Conservation (phyloP, 2,113 vertebrate genomes). For the Orthonyx spaldingii region DNA sequence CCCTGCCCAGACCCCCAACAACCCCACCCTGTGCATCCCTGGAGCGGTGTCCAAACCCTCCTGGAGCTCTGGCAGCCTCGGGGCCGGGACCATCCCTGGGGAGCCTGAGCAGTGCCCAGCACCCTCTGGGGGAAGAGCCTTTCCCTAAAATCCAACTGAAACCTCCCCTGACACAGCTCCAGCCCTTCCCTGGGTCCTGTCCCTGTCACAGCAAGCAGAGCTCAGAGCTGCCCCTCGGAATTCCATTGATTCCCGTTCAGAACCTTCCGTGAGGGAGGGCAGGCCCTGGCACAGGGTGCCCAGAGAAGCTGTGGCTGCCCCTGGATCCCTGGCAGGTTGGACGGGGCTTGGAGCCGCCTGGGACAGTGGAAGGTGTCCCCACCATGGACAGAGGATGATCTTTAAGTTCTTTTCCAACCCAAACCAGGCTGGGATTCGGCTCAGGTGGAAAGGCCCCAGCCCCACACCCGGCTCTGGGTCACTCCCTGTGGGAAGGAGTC, state of each 20-base stretch:
- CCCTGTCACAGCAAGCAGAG: neutral
- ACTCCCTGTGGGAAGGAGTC: neutral
- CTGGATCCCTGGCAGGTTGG: neutral
- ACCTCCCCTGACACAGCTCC: accelerated
- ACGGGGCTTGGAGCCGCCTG: neutral
- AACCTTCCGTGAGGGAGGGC: neutral
- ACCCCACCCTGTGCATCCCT: neutral
- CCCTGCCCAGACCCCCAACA: neutral
- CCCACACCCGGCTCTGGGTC: neutral
- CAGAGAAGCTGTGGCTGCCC: neutral
- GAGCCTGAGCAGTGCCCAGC: neutral
- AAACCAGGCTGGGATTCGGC: neutral
- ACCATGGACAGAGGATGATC: neutral
- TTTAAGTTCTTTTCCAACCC: neutral
- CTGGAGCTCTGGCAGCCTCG: neutral
- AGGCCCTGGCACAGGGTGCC: neutral
- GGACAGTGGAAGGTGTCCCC: neutral
- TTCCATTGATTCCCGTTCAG: neutral
- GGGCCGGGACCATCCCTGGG: neutral
- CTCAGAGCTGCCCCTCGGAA: accelerated
- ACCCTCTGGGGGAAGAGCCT: neutral
- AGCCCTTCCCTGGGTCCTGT: accelerated
- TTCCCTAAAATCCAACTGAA: accelerated
- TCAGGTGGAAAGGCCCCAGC: too few species aligned
- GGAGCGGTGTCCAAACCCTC: neutral